Evolutionary conservation across 37 sponge, comb jelly and placozoan genomes (phyloP).

Genomic region (Halichondria panicea): DNA sequence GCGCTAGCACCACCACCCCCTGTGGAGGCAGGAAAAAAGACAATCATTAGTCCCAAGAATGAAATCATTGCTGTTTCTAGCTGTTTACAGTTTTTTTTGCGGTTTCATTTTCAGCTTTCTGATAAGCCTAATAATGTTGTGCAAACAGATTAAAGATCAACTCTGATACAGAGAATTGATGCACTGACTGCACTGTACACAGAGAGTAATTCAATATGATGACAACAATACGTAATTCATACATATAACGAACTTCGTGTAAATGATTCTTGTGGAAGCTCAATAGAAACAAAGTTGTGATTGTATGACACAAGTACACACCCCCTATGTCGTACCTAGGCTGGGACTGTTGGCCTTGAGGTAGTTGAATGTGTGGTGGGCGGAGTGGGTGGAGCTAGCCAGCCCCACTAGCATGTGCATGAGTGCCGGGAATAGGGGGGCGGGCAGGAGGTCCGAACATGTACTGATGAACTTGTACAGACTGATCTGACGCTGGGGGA

Average conservation of each 20-base stretch:
- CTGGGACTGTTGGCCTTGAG: constrained; percentile 77
- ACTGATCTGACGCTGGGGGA: constrained; percentile 57
- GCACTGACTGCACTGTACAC: no score
- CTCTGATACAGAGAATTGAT: no score
- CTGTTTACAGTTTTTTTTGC: no score
- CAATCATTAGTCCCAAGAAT: no score
- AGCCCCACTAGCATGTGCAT: constrained; percentile 88
- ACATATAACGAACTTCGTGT: no score
- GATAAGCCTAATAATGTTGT: no score
- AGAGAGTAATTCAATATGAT: no score
- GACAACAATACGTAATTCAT: no score
- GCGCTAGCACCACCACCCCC: constrained; percentile 73
- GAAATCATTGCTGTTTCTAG: no score
- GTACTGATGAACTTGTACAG: constrained; percentile 87
- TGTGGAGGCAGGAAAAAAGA: no score
- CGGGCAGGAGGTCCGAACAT: constrained; percentile 82
- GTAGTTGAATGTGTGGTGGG: constrained; percentile 81
- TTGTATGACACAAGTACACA: neutral
- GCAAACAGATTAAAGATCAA: no score
- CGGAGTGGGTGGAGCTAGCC: constrained; percentile 55
- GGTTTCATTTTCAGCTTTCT: no score
- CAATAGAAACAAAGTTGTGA: neutral
- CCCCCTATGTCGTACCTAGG: constrained; percentile 16
- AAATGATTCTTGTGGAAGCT: neutral
- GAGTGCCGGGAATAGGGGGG: constrained; percentile 82